Evolutionary conservation across 2,113 vertebrate species (phyloP), one percentile per base, ranked within the genome.

Genomic region (Galeopterus variegatus): DNA sequence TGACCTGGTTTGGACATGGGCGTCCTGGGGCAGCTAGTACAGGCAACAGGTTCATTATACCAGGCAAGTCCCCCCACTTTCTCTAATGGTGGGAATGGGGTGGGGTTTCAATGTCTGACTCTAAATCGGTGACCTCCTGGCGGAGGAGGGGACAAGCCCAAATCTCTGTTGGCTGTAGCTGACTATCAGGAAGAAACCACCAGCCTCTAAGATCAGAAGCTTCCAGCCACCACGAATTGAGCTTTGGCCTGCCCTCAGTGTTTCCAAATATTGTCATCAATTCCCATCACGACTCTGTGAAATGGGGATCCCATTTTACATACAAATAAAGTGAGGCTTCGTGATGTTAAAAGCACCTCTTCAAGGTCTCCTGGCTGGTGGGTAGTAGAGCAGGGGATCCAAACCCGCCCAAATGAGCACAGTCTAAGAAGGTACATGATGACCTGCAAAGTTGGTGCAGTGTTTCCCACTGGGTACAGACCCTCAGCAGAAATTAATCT

Each of bases 61-160:
- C 48, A 56, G 23, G 9, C 23, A 9, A 26, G 24, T 7, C 8
- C 41, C 26, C 41, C 13, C 1, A 0, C 76, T 70, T n/a, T 77
- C n/a, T 73, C 84, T 84, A 1, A 41, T 3, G 12, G 7, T 12
- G 24, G 62, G 72, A 50, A 28, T 8, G 31, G n/a, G 14, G 4
- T 50, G 17, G 62, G 45, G 54, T 31, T 88, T 17, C 50, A 1
- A 1, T 3, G 19, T 45, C 36, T 88, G 62, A 19, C 73, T 41
- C 88, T 83, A 50, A 84, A 31, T 88, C 88, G 73, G 48, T 77
- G 69, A 65, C 77, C 89, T 64, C 67, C 13, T 69, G 15, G 72
- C 41, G 50, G n/a, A 10, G 18, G 54, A 6, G 15, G 31, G 45
- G 23, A 17, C 58, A 36, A 21, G 17, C 31, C 80, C 48, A 65